phyloP scores from a whole-genome alignment of 2,888 invertebrate species.

The Coremacera marginata region DNA sequence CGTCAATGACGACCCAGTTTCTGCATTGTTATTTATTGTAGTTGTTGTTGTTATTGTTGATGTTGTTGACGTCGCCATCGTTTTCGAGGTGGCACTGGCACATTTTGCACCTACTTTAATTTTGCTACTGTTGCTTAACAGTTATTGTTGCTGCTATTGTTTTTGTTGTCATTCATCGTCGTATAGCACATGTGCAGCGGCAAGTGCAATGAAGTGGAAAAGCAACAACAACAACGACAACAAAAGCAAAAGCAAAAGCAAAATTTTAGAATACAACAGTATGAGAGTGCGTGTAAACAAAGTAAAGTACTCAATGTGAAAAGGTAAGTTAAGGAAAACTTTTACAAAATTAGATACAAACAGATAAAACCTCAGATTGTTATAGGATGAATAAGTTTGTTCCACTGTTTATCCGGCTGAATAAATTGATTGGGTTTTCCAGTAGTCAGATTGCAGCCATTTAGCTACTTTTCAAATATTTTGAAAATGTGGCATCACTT shows the following conservation, averaged over 20 bases:
- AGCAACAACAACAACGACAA: background rate
- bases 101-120: slow-evolving; percentile 25
- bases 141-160: background rate
- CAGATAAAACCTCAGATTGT: too few species aligned
- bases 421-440: too few species aligned
- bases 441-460: too few species aligned
- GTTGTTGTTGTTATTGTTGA: background rate
- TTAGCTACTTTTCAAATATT: too few species aligned
- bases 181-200: background rate
- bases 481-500: too few species aligned
- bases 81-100: slow-evolving; percentile 7
- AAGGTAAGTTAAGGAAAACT: background rate
- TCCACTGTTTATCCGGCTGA: too few species aligned
- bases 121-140: background rate
- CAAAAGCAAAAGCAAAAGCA: too few species aligned
- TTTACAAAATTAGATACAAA: too few species aligned
- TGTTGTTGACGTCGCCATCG: background rate
- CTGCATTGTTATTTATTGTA: background rate
- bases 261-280: background rate
- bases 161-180: background rate
- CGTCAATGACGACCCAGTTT: slow-evolving; percentile 35
- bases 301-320: background rate
- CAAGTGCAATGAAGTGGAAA: background rate
- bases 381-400: too few species aligned
- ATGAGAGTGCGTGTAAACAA: background rate